phyloP scores from a whole-genome alignment of 2,888 invertebrate species.

The Acleris literana region DNA sequence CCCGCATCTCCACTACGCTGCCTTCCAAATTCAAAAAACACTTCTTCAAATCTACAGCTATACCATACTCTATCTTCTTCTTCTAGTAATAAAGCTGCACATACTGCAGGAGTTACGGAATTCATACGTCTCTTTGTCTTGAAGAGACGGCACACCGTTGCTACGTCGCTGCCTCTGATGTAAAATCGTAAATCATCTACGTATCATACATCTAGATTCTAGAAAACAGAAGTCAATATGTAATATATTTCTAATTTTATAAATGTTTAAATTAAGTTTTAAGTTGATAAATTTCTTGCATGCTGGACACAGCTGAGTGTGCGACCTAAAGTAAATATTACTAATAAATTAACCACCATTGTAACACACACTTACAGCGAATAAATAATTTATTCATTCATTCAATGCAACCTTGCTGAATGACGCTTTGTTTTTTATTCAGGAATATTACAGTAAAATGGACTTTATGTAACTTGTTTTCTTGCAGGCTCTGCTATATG shows the following conservation, averaged over 20 bases:
- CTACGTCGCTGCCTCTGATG: conserved; percentile 38
- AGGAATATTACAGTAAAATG: neutral
- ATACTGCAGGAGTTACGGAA: too few relatives aligned
- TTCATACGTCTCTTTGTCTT: too few relatives aligned
- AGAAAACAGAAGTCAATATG: conserved; percentile 12
- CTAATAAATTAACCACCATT: too few relatives aligned
- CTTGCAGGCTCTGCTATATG: neutral
- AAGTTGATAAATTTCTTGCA: too few relatives aligned
- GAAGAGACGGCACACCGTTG: conserved; percentile 11
- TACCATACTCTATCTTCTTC: too few relatives aligned
- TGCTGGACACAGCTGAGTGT: too few relatives aligned
- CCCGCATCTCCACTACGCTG: conserved; percentile 49
- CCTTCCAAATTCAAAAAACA: conserved; percentile 47
- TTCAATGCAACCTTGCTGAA: conserved; percentile 8
- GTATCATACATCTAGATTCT: conserved; percentile 11
- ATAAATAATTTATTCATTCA: too few relatives aligned
- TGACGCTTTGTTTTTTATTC: conserved; percentile 1
- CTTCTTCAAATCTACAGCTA: conserved; percentile 26
- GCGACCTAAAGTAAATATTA: too few relatives aligned
- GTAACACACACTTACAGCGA: too few relatives aligned
- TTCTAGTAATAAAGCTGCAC: too few relatives aligned
- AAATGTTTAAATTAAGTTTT: too few relatives aligned
- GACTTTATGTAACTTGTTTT: neutral
- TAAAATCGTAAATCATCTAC: conserved; percentile 23
- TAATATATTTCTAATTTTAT: too few relatives aligned